These are phyloP conservation scores for Sminthurinus aureus DNA, from an alignment of 2,888 invertebrate species.

Conservation along the genomic window DNA sequence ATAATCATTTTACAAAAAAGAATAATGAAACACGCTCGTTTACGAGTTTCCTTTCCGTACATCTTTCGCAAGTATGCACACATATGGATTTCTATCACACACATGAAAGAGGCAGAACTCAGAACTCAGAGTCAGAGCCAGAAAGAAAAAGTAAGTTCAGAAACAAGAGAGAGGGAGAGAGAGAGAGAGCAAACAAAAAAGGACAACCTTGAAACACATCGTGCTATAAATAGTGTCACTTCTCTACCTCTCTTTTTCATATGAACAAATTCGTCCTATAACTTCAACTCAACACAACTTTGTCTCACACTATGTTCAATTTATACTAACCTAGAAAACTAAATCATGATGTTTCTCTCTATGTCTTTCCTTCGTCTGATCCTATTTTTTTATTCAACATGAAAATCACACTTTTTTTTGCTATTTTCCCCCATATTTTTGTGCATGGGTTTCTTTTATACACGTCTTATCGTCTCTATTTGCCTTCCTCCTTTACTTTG, in stretches of 20 bases:
- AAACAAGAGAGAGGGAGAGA: background rate
- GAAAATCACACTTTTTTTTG: too few species aligned
- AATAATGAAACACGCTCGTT: too few species aligned
- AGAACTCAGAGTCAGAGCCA: conserved; percentile 25
- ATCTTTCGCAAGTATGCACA: background rate
- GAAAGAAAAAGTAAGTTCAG: conserved; percentile 26
- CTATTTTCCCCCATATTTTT: background rate
- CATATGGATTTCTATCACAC: background rate
- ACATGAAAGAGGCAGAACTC: conserved; percentile 31
- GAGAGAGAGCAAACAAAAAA: conserved; percentile 34
- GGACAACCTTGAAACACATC: conserved; percentile 55
- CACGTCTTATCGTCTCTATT: background rate
- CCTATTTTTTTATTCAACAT: too few species aligned
- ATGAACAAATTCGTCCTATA: conserved; percentile 8
- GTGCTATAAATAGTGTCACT: conserved; percentile 54
- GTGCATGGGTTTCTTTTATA: background rate
- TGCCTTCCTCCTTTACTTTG: background rate
- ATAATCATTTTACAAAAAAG: too few species aligned
- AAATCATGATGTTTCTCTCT: background rate
- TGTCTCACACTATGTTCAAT: background rate
- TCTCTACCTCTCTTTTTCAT: conserved; percentile 28
- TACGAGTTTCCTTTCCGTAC: background rate
- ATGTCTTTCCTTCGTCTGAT: background rate
- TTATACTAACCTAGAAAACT: conserved; percentile 17
- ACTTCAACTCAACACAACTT: background rate